Evolutionary conservation across 2,797 vertebrate species (phyloP), one percentile per base, ranked within the genome.

Genomic region (Hippoglossus hippoglossus): DNA sequence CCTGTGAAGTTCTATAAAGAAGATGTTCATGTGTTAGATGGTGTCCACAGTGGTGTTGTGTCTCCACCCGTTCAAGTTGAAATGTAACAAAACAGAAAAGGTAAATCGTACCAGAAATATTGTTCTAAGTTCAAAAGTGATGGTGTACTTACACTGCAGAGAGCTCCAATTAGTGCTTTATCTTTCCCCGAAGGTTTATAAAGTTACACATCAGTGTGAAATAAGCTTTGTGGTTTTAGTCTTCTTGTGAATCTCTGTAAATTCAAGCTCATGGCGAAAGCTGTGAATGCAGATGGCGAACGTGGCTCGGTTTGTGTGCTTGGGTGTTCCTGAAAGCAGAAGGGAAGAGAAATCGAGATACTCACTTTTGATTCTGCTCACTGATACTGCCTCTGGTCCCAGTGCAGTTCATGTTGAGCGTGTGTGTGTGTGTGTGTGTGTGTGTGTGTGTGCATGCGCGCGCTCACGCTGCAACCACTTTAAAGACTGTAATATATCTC

Each of bases 101-200:
- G 61, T 79, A 69, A 81, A 80, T 47, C 54, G 56, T 12, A 28
- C 44, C 64, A 76, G 25, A 72, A 64, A 71, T 18, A 0, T 9
- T 52, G 61, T 67, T 78, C 75, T 62, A 78, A 24, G 22, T 74
- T 55, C 56, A 24, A 77, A 34, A 70, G 64, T 68, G 55, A 74
- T 80, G 70, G 58, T 89, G 74, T 84, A 74, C 77, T 89, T 75
- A 81, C 54, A 70, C 75, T 59, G 75, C 53, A 75, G 25, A 74
- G 55, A 59, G 22, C 63, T 71, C 49, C 55, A 87, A 81, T 86
- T 85, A 80, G 62, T 46, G 62, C 54, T 66, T 77, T 76, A 79
- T 88, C 68, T 58, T 77, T 62, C 69, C 49, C 72, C 5, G 55
- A 26, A 6, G 63, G 69, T 80, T 83, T 47, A 24, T 24, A 68